Evolutionary conservation across 2,797 vertebrate genomes (phyloP).

Genomic region (Sparus aurata): DNA sequence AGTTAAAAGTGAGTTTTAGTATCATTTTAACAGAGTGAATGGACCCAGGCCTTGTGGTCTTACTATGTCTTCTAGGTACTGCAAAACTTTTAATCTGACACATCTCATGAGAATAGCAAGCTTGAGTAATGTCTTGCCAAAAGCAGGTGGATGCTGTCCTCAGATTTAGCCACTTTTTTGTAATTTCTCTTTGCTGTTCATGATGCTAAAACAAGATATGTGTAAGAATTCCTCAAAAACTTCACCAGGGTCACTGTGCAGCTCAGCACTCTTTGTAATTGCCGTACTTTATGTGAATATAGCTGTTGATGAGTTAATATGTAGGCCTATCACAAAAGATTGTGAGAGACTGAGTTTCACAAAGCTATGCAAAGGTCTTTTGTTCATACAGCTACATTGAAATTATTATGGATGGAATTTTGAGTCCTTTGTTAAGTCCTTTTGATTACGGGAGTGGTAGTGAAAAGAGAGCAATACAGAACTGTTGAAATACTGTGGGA

Average conservation of each 20-base stretch:
- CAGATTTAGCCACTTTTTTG: background rate
- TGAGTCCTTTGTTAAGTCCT: slow-evolving; percentile 42
- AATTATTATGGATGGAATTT: slow-evolving; percentile 46
- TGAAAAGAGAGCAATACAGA: slow-evolving; percentile 28
- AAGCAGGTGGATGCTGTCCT: background rate
- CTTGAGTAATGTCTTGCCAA: background rate
- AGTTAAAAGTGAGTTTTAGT: slow-evolving; percentile 16
- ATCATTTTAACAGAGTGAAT: background rate
- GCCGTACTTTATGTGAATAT: slow-evolving; percentile 10
- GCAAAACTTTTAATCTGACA: background rate
- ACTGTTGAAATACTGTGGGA: slow-evolving; percentile 19
- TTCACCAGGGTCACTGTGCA: background rate
- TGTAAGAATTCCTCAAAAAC: slow-evolving; percentile 1
- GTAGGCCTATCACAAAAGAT: slow-evolving; percentile 33
- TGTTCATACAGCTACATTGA: slow-evolving; percentile 41
- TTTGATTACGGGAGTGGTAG: slow-evolving; percentile 42
- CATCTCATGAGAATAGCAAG: background rate
- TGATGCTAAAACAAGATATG: background rate
- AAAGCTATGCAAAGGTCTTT: slow-evolving; percentile 43
- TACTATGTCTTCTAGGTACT: background rate
- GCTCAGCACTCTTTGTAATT: background rate
- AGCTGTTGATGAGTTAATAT: slow-evolving; percentile 50
- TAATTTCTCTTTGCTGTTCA: background rate
- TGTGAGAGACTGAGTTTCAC: slow-evolving; percentile 30
- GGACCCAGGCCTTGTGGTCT: background rate